Evolutionary conservation across 37 sponge, comb jelly and placozoan genomes (phyloP), one percentile per base, ranked within the genome.

Genomic region (Dysidea cf. avara): DNA sequence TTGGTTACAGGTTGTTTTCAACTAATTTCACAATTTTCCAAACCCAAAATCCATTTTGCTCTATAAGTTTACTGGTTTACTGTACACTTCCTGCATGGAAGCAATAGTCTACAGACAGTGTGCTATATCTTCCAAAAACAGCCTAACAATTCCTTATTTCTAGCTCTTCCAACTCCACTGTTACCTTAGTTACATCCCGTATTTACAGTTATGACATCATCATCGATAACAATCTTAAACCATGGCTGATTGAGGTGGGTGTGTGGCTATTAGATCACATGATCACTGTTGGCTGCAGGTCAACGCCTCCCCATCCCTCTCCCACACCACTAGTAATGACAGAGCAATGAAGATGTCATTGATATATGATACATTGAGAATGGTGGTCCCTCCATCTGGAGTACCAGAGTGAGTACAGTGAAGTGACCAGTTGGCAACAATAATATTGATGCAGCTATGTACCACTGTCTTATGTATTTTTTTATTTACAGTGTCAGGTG

Each of bases 241-340:
- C 99, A 39, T 97, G 99, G 99, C 76, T 97, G 17, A 94, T 97
- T 53, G 99, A 97, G 65, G 96, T 93, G 70, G 14, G 73, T 39
- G 33, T 12, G 16, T 78, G 22, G 2, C 24, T 6, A 5, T 74
- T 14, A 2, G 18, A 33, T 71, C 17, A 29, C 34, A n/a, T n/a
- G n/a, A n/a, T n/a, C n/a, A n/a, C n/a, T n/a, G n/a, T n/a, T n/a
- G n/a, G n/a, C n/a, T 24, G 1, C 61, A 92, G 93, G 96, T 97
- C 22, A 97, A 97, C 77, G 99, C 99, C 0, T 97, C 99, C 12
- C 99, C 99, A 12, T 87, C 90, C 14, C 61, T 97, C 20, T 76
- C 90, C 26, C 82, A 74, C 58, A 97, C 99, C 7, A 97, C 99
- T 2, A 71, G 80, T 13, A 88, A 80, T 61, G 99, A 97, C 48